Evolutionary conservation across 2,797 vertebrate genomes (phyloP).

Genomic region (Dromococcyx pavoninus): DNA sequence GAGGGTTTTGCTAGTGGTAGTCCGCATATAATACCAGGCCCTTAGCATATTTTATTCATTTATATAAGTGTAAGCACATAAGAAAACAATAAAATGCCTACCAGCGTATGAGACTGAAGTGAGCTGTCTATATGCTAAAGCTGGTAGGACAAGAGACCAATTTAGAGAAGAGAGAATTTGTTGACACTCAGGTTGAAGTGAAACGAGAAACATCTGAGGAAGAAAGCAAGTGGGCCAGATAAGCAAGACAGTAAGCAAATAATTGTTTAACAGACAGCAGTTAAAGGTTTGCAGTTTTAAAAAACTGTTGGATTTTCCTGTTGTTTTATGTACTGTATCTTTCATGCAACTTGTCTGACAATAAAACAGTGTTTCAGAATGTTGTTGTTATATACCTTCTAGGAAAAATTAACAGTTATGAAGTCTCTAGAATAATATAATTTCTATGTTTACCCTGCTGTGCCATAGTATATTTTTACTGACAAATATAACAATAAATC

Average conservation of each 20-base stretch:
- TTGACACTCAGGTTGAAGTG: not conserved
- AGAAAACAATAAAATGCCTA: not conserved
- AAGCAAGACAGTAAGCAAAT: not conserved
- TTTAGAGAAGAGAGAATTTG: not conserved
- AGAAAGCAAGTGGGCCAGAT: not conserved
- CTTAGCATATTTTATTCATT: not conserved
- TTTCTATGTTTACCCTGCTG: not conserved
- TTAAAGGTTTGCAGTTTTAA: not conserved
- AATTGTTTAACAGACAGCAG: not conserved
- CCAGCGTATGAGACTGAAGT: not conserved
- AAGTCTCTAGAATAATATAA: not conserved
- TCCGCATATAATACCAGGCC: not conserved
- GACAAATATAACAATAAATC: conserved; percentile 52
- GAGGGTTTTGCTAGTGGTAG: accelerated
- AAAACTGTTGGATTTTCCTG: not conserved
- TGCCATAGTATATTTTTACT: not conserved
- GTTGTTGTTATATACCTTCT: not conserved
- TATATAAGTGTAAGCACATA: not conserved
- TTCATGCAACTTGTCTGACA: not conserved
- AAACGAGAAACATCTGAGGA: not conserved
- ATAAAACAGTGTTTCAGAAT: not conserved
- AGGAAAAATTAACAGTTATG: not conserved
- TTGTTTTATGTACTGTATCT: not conserved
- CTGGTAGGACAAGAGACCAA: not conserved
- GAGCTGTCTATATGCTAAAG: not conserved